Evolutionary conservation across 2,797 vertebrate genomes (phyloP), one percentile per base, ranked within the genome.

Genomic region (Sandelia bainsii): DNA sequence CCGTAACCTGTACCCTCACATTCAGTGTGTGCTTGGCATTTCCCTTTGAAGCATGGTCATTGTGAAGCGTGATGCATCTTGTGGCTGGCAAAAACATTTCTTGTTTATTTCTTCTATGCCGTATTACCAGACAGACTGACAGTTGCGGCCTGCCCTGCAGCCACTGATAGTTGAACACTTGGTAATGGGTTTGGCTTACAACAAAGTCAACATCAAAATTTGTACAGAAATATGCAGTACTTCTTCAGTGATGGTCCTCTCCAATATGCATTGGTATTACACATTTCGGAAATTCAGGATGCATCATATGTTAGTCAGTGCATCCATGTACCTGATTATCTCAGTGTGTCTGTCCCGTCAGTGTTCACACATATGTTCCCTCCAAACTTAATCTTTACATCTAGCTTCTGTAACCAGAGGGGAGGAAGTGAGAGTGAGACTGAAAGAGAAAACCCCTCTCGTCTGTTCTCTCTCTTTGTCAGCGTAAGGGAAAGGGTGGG

Each of bases 401-500:
- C 64, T 56, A 37, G 60, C 44, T 70, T 32, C 40, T 52, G 48
- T 52, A 59, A 12, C 46, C 69, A 49, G 56, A 60, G 23, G 46
- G 69, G 62, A 91, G 93, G 93, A 94, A 92, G 88, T 91, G 89
- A 92, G 81, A 83, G 79, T 74, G 72, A 57, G 56, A 83, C 22
- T 72, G 46, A 79, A 39, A 85, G 87, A 92, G 87, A 92, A 89
- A 93, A 88, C 81, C 86, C 88, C 87, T 82, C 77, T 69, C 1
- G 61, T 52, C 54, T 63, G 50, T 65, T 85, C 72, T 87, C 65
- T 83, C 39, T 79, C 71, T 83, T 32, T 32, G 68, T 78, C 81
- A 80, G 69, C 81, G 80, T 83, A 89, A 84, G 83, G 93, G 92
- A 95, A 94, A 83, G 49, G 75, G 87, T 93, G 89, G 84, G 91